Evolutionary conservation across 2,113 vertebrate genomes (phyloP), one percentile per base, ranked within the genome.

Genomic region (Alexandromys fortis): DNA sequence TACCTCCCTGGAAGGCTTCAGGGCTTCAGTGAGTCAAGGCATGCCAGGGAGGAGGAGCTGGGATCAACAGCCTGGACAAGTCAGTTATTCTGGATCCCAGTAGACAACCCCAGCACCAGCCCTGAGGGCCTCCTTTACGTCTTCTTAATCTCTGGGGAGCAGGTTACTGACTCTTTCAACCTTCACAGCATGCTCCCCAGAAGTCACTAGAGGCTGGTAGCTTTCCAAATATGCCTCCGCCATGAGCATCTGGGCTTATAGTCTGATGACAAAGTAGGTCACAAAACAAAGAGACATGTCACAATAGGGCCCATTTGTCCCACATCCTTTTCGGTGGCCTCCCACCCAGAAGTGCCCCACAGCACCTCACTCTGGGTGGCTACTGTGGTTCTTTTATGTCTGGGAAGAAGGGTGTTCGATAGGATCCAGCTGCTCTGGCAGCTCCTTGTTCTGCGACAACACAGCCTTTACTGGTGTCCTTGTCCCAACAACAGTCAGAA

Each of bases 361-460:
- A 85, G 97, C 92, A 76, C 45, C 82, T 95, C 82, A 0, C 86
- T 89, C 96, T 96, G 95, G 90, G 95, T 97, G 97, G 97, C 94
- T 94, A 79, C 92, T 95, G 95, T 92, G 96, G 92, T 79, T 85
- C 94, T 72, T 97, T 93, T 96, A 97, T 96, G 88, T 89, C 93
- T 96, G 94, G 75, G 94, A 92, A 95, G 76, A 92, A 77, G 85
- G n/a, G 47, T 52, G 26, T 30, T 89, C 82, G 4, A 92, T 87
- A n/a, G 81, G 81, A 95, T 87, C 79, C 96, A 97, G 97, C 96
- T 97, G 96, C 47, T 42, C 10, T 0, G 58, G 55, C 63, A 55
- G 67, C 33, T 91, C 38, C 61, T 35, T 38, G 30, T 73, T 21
- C 70, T 91, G 49, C 22, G 92, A 92, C 86, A 89, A 26, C 73